Conservation (phyloP, 64 coral and sea anemone genomes). For the Catalaphyllia jardinei region DNA sequence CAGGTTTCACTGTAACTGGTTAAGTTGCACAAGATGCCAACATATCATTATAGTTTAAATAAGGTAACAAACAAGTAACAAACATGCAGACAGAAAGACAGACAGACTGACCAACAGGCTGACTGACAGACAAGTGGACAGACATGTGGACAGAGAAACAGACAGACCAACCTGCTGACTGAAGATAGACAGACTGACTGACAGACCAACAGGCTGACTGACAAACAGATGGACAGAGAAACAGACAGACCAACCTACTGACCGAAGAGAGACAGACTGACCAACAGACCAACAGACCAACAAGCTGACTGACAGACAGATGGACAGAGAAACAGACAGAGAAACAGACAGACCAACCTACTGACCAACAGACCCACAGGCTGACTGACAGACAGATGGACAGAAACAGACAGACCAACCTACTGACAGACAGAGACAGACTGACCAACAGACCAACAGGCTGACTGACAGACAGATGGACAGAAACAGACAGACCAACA, state of each 20-base stretch:
- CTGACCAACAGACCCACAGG: too few species aligned
- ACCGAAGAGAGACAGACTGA: not conserved
- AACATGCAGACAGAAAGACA: not conserved
- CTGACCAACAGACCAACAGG: not conserved
- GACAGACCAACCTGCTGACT: too few species aligned
- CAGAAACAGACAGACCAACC: too few species aligned
- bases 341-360: too few species aligned
- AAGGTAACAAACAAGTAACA: not conserved
- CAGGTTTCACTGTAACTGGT: not conserved
- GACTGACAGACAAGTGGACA: not conserved
- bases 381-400: too few species aligned
- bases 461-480: not conserved
- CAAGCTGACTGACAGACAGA: too few species aligned
- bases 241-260: not conserved
- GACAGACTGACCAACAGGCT: not conserved
- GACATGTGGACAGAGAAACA: not conserved
- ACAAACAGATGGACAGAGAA: not conserved
- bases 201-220: not conserved
- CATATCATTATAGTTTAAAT: not conserved
- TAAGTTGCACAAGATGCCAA: not conserved
- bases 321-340: too few species aligned
- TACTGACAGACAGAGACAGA: not conserved
- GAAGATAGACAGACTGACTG: not conserved
- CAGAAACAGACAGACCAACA: not conserved
- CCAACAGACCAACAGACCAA: too few species aligned